Conservation (phyloP, 2,797 vertebrate genomes). For the Lates japonicus region DNA sequence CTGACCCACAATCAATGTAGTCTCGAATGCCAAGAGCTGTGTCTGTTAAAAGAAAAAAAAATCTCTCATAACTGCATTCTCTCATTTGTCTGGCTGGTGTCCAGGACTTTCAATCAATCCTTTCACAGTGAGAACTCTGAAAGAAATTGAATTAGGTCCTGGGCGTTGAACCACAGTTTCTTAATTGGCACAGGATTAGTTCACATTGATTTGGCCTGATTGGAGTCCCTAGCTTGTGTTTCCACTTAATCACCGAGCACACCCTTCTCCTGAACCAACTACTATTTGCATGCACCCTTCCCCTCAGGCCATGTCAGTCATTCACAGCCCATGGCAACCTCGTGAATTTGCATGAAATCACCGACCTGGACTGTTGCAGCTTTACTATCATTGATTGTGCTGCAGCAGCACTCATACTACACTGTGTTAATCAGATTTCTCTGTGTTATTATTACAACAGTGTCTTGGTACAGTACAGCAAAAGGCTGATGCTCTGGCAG, state of each 20-base stretch:
- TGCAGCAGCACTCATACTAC: conserved; percentile 12
- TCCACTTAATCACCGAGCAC: conserved; percentile 74
- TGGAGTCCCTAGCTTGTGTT: conserved; percentile 67
- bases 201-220: conserved; percentile 79
- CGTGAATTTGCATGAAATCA: conserved; percentile 63
- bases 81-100: conserved; percentile 52
- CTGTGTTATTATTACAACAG: conserved; percentile 50
- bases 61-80: conserved; percentile 48
- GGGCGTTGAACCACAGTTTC: conserved; percentile 68
- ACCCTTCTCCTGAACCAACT: conserved; percentile 40
- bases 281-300: conserved; percentile 57
- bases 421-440: conserved; percentile 57
- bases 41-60: conserved; percentile 39
- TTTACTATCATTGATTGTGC: conserved; percentile 12
- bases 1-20: conserved; percentile 51
- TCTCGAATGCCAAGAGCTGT: conserved; percentile 44
- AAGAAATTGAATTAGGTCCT: conserved; percentile 74
- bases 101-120: conserved; percentile 72
- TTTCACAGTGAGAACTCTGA: conserved; percentile 59
- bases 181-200: conserved; percentile 81
- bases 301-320: conserved; percentile 53
- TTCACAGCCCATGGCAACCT: conserved; percentile 36
- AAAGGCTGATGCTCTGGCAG: conserved; percentile 48
- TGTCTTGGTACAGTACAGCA: conserved; percentile 48
- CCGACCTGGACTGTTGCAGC: conserved; percentile 16